Evolutionary conservation across 2,888 invertebrate species (phyloP).

Genomic region (Xestia sexstrigata): DNA sequence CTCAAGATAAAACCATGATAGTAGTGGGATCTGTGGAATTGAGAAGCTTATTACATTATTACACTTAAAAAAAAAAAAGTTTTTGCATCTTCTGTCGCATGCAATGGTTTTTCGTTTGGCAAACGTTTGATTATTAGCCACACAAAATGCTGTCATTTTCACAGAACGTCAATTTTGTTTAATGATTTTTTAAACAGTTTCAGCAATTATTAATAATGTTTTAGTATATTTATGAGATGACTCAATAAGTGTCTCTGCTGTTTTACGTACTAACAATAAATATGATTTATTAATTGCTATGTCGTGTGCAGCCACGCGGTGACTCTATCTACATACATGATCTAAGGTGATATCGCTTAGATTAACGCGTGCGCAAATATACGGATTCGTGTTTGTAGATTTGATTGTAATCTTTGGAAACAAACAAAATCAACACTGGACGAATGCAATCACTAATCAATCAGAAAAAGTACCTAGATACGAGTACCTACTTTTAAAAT

Average conservation of each 20-base stretch:
- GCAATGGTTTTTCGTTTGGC: no score
- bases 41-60: no score
- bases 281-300: not conserved
- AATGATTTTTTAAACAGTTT: not conserved
- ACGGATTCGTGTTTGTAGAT: not conserved
- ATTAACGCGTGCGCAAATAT: not conserved
- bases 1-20: not conserved
- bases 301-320: not conserved
- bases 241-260: no score
- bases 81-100: no score
- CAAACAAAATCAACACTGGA: constrained; percentile 1
- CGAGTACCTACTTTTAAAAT: not conserved
- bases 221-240: no score
- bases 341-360: not conserved
- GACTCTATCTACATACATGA: not conserved
- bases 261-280: not conserved
- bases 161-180: not conserved
- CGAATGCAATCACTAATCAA: not conserved
- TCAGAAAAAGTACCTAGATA: not conserved
- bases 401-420: not conserved
- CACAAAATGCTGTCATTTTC: not conserved
- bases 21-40: not conserved
- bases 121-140: not conserved
- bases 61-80: no score
- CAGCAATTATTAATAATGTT: no score